Base-by-base conservation (phyloP, 2,888 invertebrate genomes). In the Odontomyia ornata region DNA sequence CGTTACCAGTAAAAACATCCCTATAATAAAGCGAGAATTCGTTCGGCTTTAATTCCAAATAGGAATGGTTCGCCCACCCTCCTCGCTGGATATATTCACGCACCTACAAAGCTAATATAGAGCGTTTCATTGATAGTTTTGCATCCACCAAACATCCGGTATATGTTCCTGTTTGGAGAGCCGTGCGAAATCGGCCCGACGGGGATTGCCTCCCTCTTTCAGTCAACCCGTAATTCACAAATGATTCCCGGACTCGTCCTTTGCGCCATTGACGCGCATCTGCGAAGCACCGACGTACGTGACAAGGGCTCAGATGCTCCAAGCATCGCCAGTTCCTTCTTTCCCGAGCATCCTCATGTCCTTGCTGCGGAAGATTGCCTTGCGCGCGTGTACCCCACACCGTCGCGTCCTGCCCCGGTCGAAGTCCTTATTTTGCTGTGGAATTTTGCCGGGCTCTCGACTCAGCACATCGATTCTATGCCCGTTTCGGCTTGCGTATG, bases 101-200 rank as follows among this genome's bases (percentile, higher is more conserved):
- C 36, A 36, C 9, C 3, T 36, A 5, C 5, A 36, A 9, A 36
- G 36, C 36, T 5, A 5, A 9, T 36, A 36, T 5, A 9, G 5
- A 36, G 36, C 36, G 5, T 9, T 60, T 60, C 60, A 60, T 60
- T 60, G 60, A 60, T 60, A 60, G 60, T 60, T 60, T 25, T 60
- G 23, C 21, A 11, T 21, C 60, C 60, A 21, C 60, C 21, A 21
- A 60, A 25, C 60, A 23, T 23, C 5, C 25, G 25, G 7, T 25
- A 21, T 18, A 25, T n/a, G n/a, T n/a, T n/a, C 60, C 60, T 25
- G 60, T 13, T 7, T 60, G 60, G 3, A 23, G 18, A 25, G 5
- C 9, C 36, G 36, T 36, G 36, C 9, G 60, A 60, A 15, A 13
- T 18, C 52, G 52, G 18, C 43, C 43, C 11, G 15, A 43, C 15